Percentiles rank a stretch among this genome's conserved stretches.
Conservation (phyloP, 2,797 vertebrate species). For the Alfaro cultratus region DNA sequence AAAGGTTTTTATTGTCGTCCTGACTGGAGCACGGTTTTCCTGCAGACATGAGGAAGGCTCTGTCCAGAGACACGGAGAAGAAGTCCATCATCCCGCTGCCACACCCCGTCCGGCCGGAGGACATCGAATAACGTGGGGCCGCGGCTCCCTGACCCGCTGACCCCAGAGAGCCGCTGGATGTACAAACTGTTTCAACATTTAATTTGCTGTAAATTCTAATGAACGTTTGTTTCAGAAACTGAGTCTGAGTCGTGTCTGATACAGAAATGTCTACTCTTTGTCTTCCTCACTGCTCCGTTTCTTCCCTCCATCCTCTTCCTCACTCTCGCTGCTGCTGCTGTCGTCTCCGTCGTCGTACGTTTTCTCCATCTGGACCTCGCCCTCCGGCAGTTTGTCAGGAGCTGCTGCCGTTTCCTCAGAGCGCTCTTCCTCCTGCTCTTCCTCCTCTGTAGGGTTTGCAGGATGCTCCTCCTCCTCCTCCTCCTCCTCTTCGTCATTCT, state of each 20-base stretch:
- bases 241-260: slow-evolving; percentile 18
- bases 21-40: background rate
- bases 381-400: slow-evolving; percentile 19
- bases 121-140: slow-evolving; percentile 89
- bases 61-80: slow-evolving; percentile 94
- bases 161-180: slow-evolving; percentile 55
- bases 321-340: slow-evolving; percentile 37
- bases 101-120: slow-evolving; percentile 94
- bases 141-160: slow-evolving; percentile 74
- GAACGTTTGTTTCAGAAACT: slow-evolving; percentile 23
- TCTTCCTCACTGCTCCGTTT: background rate
- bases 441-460: background rate
- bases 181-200: slow-evolving; percentile 5
- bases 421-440: slow-evolving; percentile 12
- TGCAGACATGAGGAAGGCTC: slow-evolving; percentile 95
- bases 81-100: slow-evolving; percentile 95
- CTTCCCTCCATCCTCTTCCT: slow-evolving; percentile 21
- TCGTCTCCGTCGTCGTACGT: slow-evolving; percentile 56
- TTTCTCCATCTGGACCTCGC: background rate
- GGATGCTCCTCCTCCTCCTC: slow-evolving; percentile 49
- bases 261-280: slow-evolving; percentile 41
- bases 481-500: slow-evolving; percentile 28
- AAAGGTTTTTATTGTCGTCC: background rate
- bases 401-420: background rate
- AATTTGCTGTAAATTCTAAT: slow-evolving; percentile 41